Evolutionary conservation across 2,113 vertebrate genomes (phyloP), one percentile per base, ranked within the genome.

Genomic region (Pterocles orientalis): DNA sequence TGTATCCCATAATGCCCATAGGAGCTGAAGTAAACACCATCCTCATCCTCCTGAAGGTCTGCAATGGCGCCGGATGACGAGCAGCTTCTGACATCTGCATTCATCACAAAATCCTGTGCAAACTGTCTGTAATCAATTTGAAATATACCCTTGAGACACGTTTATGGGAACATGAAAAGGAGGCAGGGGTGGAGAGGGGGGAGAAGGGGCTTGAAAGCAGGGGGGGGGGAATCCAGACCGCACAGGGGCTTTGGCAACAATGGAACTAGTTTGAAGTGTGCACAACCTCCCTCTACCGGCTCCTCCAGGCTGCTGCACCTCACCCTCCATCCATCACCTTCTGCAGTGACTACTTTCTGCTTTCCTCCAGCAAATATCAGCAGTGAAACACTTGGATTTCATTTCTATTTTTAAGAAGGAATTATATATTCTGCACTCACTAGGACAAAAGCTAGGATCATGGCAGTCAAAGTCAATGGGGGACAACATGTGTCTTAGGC

Each of bases 1-100:
- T 99, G 99, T 97, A 99, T 99, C 95, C 98, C 98, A 94, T 99
- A 98, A 97, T 99, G 99, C 79, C 99, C 98, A 5, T 99, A 99
- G 25, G 99, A 99, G 97, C 98, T 98, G 98, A 99, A 99, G 98
- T 99, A 99, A 96, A 99, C 98, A 41, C 98, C 98, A 76, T 99
- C 99, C 91, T 99, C 99, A 12, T 99, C 98, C 85, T 99, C 99
- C 3, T 95, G 97, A 41, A 99, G 98, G 92, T 98, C 98, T 13
- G 98, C 98, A 62, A 99, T 92, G 34, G 98, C 39, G 26, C 97
- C 91, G 58, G 96, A 61, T 36, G 97, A 93, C 0, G 97, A 86
- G 82, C 91, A 88, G 91, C 97, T 97, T 82, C 97, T 56, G 84
- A 98, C 98, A 95, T 98, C 99, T 45, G 98, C 43, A 31, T 97